Conservation (phyloP, 2,888 invertebrate genomes). For the Hypsopygia costalis region DNA sequence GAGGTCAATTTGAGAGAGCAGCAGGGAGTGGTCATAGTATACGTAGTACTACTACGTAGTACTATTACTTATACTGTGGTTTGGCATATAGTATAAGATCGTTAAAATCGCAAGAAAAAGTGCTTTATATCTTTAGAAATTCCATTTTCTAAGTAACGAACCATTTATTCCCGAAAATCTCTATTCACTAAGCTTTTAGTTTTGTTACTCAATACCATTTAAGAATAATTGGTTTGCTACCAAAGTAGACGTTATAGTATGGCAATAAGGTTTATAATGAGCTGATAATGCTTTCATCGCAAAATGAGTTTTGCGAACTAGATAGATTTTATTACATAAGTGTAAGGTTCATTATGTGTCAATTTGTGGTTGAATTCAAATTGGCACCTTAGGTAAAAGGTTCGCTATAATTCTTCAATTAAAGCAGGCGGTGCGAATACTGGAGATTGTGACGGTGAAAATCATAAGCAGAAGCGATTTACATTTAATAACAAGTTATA, state of each 20-base stretch:
- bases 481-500: too few species aligned
- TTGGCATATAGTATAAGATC: too few species aligned
- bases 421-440: slow-evolving; percentile 22
- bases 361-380: slow-evolving; percentile 32
- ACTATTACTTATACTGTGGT: too few species aligned
- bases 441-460: not conserved
- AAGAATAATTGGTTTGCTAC: too few species aligned
- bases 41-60: too few species aligned
- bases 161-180: not conserved
- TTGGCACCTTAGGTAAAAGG: slow-evolving; percentile 39
- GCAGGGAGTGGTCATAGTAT: too few species aligned
- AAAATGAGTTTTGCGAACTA: not conserved
- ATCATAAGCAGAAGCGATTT: not conserved
- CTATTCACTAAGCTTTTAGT: not conserved
- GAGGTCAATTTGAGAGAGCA: too few species aligned
- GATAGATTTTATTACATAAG: not conserved
- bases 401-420: slow-evolving; percentile 65
- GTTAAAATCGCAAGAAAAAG: too few species aligned
- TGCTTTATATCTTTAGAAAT: too few species aligned
- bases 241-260: too few species aligned
- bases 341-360: slow-evolving; percentile 29
- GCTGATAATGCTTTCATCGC: not conserved
- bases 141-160: not conserved
- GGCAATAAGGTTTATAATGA: not conserved
- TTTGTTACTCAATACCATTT: not conserved